Evolutionary conservation across 53 echinoderm and acorn worm species (phyloP), one percentile per base, ranked within the genome.

Genomic region (Holothuria scabra): DNA sequence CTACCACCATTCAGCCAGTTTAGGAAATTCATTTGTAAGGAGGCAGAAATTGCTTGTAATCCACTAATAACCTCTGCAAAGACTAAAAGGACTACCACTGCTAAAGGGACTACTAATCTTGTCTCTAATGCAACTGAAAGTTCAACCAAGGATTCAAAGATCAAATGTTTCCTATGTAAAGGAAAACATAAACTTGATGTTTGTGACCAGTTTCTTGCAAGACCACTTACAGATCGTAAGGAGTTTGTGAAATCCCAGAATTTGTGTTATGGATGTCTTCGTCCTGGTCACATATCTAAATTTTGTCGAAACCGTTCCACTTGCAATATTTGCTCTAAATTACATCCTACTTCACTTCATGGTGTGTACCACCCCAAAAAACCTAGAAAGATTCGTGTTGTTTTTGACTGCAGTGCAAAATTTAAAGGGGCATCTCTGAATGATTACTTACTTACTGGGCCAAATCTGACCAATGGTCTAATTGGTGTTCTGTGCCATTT

Each of bases 401-500:
- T n/a, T n/a, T n/a, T n/a, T n/a, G n/a, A n/a, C n/a, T n/a, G n/a
- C n/a, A n/a, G 62, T 60, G 32, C 32, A 18, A 26, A 8, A 20
- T 32, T 55, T 21, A 4, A 24, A 60, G 21, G 21, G 3, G 21
- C 52, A 14, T 88, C 83, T 1, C 59, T 92, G n/a, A 92, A 92
- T 66, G 60, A 59, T 33, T 74, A 91, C 38, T 46, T 88, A 23
- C 75, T 91, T 1, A 22, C 83, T 16, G 91, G 91, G 52, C 91
- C 91, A 37, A 88, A 91, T 11, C 38, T 91, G 13, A 91, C 71
- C 14, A 92, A 92, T 49, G 32, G 19, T 18, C 20, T 92, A 20
- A 59, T 82, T 13, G 89, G 92, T n/a, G n/a, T n/a, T n/a, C n/a
- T n/a, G n/a, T n/a, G n/a, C n/a, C 62, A 86, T 28, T 89, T 92